Evolutionary conservation across 1,140 invertebrate genomes (phyloP).

Genomic region (Pseudomyrmex cubaensis): DNA sequence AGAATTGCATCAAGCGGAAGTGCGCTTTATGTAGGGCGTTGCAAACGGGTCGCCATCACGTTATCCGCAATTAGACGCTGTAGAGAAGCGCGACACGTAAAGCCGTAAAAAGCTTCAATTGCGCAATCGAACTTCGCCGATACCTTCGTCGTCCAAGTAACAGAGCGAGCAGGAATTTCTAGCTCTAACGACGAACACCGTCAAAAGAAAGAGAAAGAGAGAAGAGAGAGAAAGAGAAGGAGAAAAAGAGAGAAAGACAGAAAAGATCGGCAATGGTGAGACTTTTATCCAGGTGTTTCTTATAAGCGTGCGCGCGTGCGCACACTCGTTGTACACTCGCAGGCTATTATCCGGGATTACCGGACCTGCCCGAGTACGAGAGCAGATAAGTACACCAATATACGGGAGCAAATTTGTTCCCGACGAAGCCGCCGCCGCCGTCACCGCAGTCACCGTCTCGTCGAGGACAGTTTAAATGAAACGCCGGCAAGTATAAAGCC

Average conservation of each 20-base stretch:
- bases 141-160: constrained; percentile 44
- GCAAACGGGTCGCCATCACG: constrained; percentile 30
- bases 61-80: constrained; percentile 54
- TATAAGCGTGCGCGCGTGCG: constrained; percentile 28
- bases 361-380: constrained; percentile 42
- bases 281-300: constrained; percentile 65
- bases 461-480: constrained; percentile 68
- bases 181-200: constrained; percentile 21
- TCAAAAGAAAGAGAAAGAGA: constrained; percentile 8
- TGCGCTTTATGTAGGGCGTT: constrained; percentile 5
- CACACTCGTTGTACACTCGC: constrained; percentile 59
- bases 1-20: constrained; percentile 23
- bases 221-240: not conserved
- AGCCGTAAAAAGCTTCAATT: constrained; percentile 59
- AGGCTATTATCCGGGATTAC: constrained; percentile 70
- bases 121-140: constrained; percentile 54
- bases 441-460: constrained; percentile 5
- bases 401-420: constrained; percentile 67
- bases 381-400: constrained; percentile 65
- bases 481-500: constrained; percentile 27
- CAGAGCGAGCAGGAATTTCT: constrained; percentile 45
- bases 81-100: constrained; percentile 54
- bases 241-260: not conserved
- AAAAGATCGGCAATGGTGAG: constrained; percentile 5
- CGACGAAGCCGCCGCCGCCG: constrained; percentile 10